A percentile compares a stretch with the other conserved stretches of the same genome.
Conservation (phyloP, 2,797 vertebrate genomes). For the Gymnothorax javanicus region DNA sequence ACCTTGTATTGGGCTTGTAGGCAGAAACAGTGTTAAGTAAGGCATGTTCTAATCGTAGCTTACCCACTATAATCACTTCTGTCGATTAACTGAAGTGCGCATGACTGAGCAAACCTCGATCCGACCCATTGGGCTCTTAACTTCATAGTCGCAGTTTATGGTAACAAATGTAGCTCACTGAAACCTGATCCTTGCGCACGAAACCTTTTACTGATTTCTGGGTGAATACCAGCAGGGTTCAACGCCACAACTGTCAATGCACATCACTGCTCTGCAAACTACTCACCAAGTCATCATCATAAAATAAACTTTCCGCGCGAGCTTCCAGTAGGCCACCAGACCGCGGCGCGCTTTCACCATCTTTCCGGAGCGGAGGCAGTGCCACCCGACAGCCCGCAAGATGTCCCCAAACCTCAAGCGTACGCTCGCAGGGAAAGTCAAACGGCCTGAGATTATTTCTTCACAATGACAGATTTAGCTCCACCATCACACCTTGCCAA, state of each 20-base stretch:
- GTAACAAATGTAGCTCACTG: background rate
- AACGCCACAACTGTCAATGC: background rate
- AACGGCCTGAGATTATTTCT: background rate
- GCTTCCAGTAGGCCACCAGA: background rate
- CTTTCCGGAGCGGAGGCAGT: background rate
- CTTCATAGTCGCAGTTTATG: background rate
- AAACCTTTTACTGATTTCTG: background rate
- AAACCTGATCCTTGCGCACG: background rate
- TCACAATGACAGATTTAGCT: background rate
- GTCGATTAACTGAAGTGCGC: background rate
- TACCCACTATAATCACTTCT: background rate
- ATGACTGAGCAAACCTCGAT: background rate
- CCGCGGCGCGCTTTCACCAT: background rate
- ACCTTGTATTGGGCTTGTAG: background rate
- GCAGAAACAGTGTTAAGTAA: background rate
- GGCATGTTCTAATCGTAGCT: background rate
- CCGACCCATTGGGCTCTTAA: background rate
- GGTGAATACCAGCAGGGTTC: background rate
- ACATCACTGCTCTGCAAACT: background rate
- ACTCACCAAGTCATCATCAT: too few relatives aligned
- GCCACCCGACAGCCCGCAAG: background rate
- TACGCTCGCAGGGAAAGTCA: background rate
- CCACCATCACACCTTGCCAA: background rate
- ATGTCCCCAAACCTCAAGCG: background rate
- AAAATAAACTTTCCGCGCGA: background rate